Conservation (phyloP, 2,797 vertebrate genomes). For the Lagodon rhomboides region DNA sequence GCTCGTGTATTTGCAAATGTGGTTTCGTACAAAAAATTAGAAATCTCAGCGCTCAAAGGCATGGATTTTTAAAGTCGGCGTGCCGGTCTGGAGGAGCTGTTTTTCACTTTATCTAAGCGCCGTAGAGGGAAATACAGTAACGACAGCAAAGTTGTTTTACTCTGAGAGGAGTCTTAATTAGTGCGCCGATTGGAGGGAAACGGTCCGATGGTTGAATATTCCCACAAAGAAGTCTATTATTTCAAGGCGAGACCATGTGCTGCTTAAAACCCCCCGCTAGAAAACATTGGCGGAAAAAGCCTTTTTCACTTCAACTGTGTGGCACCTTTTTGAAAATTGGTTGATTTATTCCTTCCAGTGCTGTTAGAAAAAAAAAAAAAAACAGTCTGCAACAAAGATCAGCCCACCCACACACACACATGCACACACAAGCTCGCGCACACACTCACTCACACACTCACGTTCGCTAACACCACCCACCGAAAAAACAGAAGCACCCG, state of each 20-base stretch:
- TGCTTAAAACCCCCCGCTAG: constrained; percentile 42
- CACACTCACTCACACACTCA: background rate
- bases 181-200: constrained; percentile 43
- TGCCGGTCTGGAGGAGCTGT: constrained; percentile 13
- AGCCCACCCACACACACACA: constrained; percentile 47
- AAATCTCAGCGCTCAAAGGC: constrained; percentile 23
- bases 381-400: constrained; percentile 62
- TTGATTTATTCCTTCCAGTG: constrained; percentile 67
- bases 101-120: constrained; percentile 22
- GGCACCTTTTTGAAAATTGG: constrained; percentile 58
- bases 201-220: constrained; percentile 56
- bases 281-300: constrained; percentile 37
- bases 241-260: constrained; percentile 40
- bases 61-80: constrained; percentile 9
- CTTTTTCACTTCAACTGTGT: constrained; percentile 56
- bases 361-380: constrained; percentile 38
- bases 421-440: background rate
- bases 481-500: background rate
- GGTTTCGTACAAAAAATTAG: background rate
- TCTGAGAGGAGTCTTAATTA: constrained; percentile 67
- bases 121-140: constrained; percentile 22
- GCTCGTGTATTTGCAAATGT: constrained; percentile 22
- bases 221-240: constrained; percentile 53
- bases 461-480: constrained; percentile 45
- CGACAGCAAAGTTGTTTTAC: constrained; percentile 9